Conservation (phyloP, 1,140 invertebrate species). For the Dufourea novaeangliae region DNA sequence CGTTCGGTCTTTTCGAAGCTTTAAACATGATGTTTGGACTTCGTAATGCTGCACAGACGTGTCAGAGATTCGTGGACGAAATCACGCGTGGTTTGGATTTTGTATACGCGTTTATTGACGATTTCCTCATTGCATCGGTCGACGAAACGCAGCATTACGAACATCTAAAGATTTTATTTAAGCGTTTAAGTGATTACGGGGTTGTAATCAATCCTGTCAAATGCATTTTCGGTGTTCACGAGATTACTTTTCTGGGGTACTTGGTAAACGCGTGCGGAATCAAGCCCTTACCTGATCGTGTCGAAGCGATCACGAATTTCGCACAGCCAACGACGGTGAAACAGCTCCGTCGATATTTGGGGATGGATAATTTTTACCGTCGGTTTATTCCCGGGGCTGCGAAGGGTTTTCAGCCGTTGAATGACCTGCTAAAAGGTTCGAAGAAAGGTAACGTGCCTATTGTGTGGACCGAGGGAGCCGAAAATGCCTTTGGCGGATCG, state of each 20-base stretch:
- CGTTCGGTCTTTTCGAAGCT: neutral
- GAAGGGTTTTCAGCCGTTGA: neutral
- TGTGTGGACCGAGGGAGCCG: neutral
- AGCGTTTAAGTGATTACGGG: neutral
- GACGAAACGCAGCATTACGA: slow-evolving; percentile 7
- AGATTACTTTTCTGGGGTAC: slow-evolving; percentile 7
- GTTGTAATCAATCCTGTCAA: neutral
- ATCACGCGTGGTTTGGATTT: neutral
- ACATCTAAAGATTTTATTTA: neutral
- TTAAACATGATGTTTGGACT: neutral
- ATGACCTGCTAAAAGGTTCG: neutral
- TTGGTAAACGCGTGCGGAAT: neutral
- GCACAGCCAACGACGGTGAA: neutral
- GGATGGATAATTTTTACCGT: slow-evolving; percentile 25
- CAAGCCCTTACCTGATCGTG: neutral
- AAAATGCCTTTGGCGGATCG: neutral
- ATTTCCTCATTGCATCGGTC: slow-evolving; percentile 16
- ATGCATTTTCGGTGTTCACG: neutral
- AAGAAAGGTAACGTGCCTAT: neutral
- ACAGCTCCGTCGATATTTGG: neutral
- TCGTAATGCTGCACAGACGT: neutral
- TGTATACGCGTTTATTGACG: neutral
- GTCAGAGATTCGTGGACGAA: neutral
- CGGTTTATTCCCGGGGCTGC: neutral
- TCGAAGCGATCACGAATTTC: neutral